Conservation (phyloP, 1,140 invertebrate species). For the Laupala kohalensis region DNA sequence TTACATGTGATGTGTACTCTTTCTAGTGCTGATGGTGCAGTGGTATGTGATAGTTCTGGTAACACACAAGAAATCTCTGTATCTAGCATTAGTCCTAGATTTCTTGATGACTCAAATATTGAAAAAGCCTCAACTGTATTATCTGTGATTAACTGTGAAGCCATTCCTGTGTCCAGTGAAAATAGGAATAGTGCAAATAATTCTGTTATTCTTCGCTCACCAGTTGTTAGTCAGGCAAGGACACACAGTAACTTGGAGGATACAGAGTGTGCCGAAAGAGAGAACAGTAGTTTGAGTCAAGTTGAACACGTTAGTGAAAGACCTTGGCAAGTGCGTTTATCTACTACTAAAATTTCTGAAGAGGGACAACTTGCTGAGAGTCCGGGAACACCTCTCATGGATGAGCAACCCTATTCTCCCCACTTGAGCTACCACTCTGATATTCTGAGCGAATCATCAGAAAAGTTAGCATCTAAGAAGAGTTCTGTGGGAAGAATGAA, state of each 20-base stretch:
- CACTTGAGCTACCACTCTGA: not conserved
- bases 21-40: not conserved
- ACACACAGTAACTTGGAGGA: not conserved
- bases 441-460: not conserved
- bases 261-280: not conserved
- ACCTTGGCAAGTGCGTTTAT: not conserved
- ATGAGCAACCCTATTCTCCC: slow-evolving; percentile 8
- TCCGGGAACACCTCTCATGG: slow-evolving; percentile 15
- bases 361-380: slow-evolving; percentile 1
- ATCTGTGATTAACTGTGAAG: slow-evolving; percentile 1
- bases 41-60: not conserved
- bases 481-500: not conserved
- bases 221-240: not conserved
- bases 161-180: not conserved
- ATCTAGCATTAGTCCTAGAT: not conserved
- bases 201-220: not conserved
- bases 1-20: not conserved
- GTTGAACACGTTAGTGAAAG: not conserved
- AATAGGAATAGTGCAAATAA: not conserved
- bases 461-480: not conserved
- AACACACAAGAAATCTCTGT: not conserved
- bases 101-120: not conserved
- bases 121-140: not conserved
- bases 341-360: not conserved
- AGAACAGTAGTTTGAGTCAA: not conserved